Base-by-base conservation (phyloP, 2,797 vertebrate species). In the Hoplostethus atlanticus region DNA sequence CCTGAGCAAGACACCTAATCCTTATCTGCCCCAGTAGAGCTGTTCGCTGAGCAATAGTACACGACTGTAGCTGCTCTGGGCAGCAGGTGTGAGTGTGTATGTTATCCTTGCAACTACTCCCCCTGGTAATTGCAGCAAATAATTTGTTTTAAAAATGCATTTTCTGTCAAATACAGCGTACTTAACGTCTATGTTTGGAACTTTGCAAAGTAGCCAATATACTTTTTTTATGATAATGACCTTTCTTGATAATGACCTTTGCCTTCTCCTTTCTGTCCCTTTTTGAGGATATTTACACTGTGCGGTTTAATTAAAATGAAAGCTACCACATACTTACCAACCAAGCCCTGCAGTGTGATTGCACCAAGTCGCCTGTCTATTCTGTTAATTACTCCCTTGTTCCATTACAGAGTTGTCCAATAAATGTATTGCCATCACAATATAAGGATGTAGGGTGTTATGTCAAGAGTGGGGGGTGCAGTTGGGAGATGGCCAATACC, bases 301-400 rank as follows among this genome's bases (percentile, higher is more conserved):
- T 61, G 74, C 84, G 53, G 68, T 87, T 90, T 88, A 85, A 88
- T 88, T 85, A 83, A 85, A 85, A 79, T 56, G 81, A 81, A 83
- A 79, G 83, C 60, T 73, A 83, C 83, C 12, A 55, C 81, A 77
- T 77, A 76, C 77, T 81, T 73, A 66, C 78, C 52, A 64, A 71
- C 73, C 68, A 58, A 68, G 61, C 76, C 63, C 46, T 71, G 69
- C 68, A 83, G 77, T 74, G 60, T 83, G 65, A 78, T 75, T 70
- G 67, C 50, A 67, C 66, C 40, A 71, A 83, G 70, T 73, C 74
- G 76, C 68, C 68, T 73, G 71, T 77, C 64, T 80, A 71, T 81
- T 79, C 70, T 77, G 62, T 86, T 84, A 87, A 87, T 91, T 80
- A 83, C 71, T 82, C 56, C 76, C 69, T 54, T 76, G 69, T 84